phyloP scores from a whole-genome alignment of 2,113 vertebrate genomes.

The Apaloderma vittatum region DNA sequence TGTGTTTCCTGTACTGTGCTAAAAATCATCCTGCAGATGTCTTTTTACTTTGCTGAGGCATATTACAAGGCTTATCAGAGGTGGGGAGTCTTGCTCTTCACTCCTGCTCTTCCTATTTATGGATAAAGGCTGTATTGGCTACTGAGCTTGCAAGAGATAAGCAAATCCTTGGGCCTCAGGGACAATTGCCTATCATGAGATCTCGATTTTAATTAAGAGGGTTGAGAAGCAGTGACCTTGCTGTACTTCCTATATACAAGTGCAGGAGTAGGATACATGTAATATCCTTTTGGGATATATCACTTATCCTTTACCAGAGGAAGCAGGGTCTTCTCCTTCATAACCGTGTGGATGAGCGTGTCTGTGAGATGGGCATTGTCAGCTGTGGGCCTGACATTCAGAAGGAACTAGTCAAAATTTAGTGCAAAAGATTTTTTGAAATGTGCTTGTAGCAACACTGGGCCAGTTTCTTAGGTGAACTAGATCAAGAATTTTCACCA shows the following conservation, averaged over 20 bases:
- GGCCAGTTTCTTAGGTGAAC: neutral
- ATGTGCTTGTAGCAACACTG: neutral
- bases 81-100: neutral
- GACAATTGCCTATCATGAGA: neutral
- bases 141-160: slow-evolving; percentile 53
- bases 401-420: neutral
- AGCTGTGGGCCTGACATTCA: accelerated
- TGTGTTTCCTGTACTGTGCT: neutral
- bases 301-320: neutral
- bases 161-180: slow-evolving; percentile 16
- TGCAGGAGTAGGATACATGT: neutral
- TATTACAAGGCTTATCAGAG: neutral
- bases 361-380: neutral
- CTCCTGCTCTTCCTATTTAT: neutral
- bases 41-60: neutral
- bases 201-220: slow-evolving; percentile 52
- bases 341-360: neutral
- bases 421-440: neutral
- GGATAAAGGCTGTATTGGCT: neutral
- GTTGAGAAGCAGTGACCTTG: slow-evolving; percentile 16
- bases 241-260: neutral
- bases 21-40: neutral
- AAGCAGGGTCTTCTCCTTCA: neutral
- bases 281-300: neutral
- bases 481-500: neutral